phyloP scores from a whole-genome alignment of 2,888 invertebrate genomes.

The Lycophotia porphyrea region DNA sequence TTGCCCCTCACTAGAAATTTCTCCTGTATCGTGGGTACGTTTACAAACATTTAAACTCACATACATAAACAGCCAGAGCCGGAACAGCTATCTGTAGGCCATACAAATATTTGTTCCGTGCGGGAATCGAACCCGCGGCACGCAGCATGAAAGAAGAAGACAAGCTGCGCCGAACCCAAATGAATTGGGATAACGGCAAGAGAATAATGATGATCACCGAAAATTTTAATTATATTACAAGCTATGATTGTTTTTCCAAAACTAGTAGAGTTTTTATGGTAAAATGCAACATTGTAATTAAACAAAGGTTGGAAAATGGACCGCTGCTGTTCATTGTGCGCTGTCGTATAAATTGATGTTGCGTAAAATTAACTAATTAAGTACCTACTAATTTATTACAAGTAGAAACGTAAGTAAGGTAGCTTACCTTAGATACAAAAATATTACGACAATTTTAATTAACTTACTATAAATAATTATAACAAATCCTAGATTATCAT shows the following conservation, averaged over 20 bases:
- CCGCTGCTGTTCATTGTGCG: not conserved
- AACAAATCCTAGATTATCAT: not conserved
- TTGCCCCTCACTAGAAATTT: no score
- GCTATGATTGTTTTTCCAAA: no score
- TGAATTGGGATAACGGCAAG: not conserved
- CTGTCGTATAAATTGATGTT: constrained; percentile 10
- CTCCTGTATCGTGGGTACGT: no score
- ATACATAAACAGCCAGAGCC: no score
- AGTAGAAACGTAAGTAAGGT: not conserved
- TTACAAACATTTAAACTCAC: no score
- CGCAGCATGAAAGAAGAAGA: not conserved
- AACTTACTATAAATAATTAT: not conserved
- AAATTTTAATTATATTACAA: not conserved
- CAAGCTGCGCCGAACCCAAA: not conserved
- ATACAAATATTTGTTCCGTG: no score
- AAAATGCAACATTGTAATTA: not conserved
- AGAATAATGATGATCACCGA: not conserved
- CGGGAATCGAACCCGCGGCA: no score
- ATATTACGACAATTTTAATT: not conserved
- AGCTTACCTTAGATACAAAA: not conserved
- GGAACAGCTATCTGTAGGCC: no score
- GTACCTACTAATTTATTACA: not conserved
- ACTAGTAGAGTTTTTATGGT: not conserved
- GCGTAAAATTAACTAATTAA: constrained; percentile 25
- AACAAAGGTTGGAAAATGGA: not conserved